A percentile compares a stretch with the other conserved stretches of the same genome.
Evolutionary conservation across 2,113 vertebrate genomes (phyloP).

Genomic region (Synodontis membranacea): DNA sequence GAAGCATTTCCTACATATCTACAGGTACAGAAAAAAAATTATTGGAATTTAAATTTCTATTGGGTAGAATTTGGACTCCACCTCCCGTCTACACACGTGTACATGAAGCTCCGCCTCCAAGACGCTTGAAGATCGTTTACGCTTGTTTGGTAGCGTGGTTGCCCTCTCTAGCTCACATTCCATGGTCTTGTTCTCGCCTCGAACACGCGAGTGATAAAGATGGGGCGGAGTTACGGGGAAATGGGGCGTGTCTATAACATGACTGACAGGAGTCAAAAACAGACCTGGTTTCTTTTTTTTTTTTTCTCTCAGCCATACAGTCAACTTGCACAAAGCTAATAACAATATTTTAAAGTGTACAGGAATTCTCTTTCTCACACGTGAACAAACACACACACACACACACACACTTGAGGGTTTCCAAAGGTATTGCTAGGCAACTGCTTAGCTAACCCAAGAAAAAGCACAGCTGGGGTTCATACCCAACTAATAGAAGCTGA

Average conservation of each 20-base stretch:
- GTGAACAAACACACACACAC: not conserved
- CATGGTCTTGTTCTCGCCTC: not conserved
- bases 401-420: slow-evolving; percentile 48
- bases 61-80: not conserved
- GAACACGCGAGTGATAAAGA: not conserved
- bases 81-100: not conserved
- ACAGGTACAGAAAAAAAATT: slow-evolving; percentile 73
- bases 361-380: not conserved
- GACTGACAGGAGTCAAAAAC: not conserved
- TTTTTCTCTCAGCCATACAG: not conserved
- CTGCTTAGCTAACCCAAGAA: slow-evolving; percentile 53
- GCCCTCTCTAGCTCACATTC: not conserved
- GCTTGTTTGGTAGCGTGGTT: not conserved
- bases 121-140: not conserved
- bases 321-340: not conserved
- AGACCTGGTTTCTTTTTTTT: not conserved
- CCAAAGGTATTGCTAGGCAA: slow-evolving; percentile 58
- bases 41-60: not conserved
- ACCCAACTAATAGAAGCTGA: slow-evolving; percentile 47
- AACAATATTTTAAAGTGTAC: not conserved
- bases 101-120: not conserved
- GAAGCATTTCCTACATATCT: slow-evolving; percentile 94
- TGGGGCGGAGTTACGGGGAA: not conserved
- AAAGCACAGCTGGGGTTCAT: slow-evolving; percentile 41
- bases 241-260: not conserved